These are phyloP conservation scores for Spodoptera picta DNA, from an alignment of 2,888 invertebrate genomes.

Conservation along the genomic window DNA sequence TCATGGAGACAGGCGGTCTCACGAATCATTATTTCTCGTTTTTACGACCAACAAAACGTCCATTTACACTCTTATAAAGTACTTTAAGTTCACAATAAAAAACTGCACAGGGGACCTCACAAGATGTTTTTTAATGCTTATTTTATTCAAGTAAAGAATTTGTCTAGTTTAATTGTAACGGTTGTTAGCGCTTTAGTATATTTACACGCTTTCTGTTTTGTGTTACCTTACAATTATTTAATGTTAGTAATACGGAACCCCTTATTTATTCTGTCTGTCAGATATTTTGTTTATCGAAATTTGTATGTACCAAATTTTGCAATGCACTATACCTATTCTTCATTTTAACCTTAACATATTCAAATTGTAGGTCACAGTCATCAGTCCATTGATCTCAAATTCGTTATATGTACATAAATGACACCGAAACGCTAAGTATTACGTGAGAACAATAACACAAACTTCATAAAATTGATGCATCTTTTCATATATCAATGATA, in stretches of 20 bases:
- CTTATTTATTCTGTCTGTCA: too few species aligned
- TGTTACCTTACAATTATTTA: too few species aligned
- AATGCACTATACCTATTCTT: too few species aligned
- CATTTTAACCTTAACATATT: slow-evolving; percentile 12
- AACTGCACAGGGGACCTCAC: slow-evolving; percentile 37
- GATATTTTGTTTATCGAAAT: too few species aligned
- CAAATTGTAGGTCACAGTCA: slow-evolving; percentile 5
- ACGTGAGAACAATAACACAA: slow-evolving; percentile 36
- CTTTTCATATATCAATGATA: slow-evolving; percentile 25
- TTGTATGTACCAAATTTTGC: too few species aligned
- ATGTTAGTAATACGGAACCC: too few species aligned
- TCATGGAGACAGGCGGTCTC: slow-evolving; percentile 37
- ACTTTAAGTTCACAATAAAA: slow-evolving; percentile 37
- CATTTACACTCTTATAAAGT: slow-evolving; percentile 40
- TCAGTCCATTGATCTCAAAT: slow-evolving; percentile 43
- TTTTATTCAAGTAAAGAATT: slow-evolving; percentile 13
- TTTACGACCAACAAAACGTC: slow-evolving; percentile 43
- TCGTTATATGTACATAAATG: slow-evolving; percentile 26
- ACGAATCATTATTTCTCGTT: slow-evolving; percentile 49
- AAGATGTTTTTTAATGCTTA: slow-evolving; percentile 23
- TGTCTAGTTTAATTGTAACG: slow-evolving; percentile 3
- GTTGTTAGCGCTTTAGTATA: slow-evolving; percentile 2
- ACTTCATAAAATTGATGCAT: slow-evolving; percentile 27
- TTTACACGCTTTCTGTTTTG: slow-evolving; percentile 15
- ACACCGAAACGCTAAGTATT: slow-evolving; percentile 26